Conservation (phyloP, 1,140 invertebrate species). For the Plutomurus gul region DNA sequence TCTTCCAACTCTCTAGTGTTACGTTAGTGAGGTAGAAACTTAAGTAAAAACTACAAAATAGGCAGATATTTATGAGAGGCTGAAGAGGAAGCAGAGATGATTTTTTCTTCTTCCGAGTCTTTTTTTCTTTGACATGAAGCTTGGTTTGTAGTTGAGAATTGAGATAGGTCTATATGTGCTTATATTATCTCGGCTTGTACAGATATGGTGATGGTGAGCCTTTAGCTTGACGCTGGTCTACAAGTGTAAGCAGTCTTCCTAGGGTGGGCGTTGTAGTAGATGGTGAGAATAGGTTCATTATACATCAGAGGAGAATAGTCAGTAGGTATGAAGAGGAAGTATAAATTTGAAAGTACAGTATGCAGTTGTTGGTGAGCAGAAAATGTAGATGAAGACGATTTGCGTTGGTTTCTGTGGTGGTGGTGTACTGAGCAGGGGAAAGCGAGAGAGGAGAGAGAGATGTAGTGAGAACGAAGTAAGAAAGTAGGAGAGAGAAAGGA, state of each 20-base stretch:
- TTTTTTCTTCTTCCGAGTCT: neutral
- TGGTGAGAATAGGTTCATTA: no score
- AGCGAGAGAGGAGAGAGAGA: neutral
- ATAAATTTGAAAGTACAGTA: no score
- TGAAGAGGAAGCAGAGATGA: neutral
- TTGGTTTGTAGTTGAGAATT: no score
- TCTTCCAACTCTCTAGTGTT: neutral
- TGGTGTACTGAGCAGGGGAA: neutral
- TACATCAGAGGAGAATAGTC: no score
- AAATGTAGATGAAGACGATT: neutral
- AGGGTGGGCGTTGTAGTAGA: no score
- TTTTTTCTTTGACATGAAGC: neutral
- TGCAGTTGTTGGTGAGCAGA: neutral
- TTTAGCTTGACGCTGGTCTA: no score
- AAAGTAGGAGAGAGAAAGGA: neutral
- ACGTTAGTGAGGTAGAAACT: neutral
- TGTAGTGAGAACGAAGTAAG: neutral
- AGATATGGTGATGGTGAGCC: no score
- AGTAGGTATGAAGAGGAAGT: no score
- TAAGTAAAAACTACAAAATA: conserved; percentile 24
- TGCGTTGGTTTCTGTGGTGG: neutral
- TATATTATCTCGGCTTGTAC: no score
- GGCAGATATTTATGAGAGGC: conserved; percentile 11
- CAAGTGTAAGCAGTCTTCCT: no score
- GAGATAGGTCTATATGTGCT: neutral